Conservation (phyloP, 2,113 vertebrate genomes). For the Lamprologus callipterus region DNA sequence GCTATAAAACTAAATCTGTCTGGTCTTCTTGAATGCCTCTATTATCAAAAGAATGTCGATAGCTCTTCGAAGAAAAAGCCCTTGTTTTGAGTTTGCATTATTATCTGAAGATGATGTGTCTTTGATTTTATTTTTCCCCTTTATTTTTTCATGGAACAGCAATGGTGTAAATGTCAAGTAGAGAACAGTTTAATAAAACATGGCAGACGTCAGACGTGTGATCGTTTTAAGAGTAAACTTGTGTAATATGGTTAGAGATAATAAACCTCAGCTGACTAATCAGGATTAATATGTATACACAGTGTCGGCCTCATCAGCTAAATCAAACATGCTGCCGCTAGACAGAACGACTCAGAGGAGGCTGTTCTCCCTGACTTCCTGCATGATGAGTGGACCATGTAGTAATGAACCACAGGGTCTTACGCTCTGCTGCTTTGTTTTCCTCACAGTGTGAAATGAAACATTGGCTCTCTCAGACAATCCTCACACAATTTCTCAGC, state of each 20-base stretch:
- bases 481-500: neutral
- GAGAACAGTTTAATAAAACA: neutral
- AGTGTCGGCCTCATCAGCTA: neutral
- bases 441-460: slow-evolving; percentile 31
- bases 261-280: neutral
- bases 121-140: neutral
- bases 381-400: slow-evolving; percentile 34
- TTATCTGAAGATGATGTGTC: neutral
- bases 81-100: neutral
- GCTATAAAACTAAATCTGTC: neutral
- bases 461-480: neutral
- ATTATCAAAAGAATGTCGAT: neutral
- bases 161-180: neutral
- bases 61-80: neutral
- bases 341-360: neutral
- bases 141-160: neutral
- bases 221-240: neutral
- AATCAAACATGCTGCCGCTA: slow-evolving; percentile 8
- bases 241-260: neutral
- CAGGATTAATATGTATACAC: slow-evolving; percentile 11
- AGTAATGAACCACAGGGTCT: slow-evolving; percentile 34
- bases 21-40: neutral
- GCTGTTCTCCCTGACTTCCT: slow-evolving; percentile 15
- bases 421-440: slow-evolving; percentile 41
- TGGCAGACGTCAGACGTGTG: neutral